phyloP scores from a whole-genome alignment of 2,113 vertebrate species.

The Danio rerio region DNA sequence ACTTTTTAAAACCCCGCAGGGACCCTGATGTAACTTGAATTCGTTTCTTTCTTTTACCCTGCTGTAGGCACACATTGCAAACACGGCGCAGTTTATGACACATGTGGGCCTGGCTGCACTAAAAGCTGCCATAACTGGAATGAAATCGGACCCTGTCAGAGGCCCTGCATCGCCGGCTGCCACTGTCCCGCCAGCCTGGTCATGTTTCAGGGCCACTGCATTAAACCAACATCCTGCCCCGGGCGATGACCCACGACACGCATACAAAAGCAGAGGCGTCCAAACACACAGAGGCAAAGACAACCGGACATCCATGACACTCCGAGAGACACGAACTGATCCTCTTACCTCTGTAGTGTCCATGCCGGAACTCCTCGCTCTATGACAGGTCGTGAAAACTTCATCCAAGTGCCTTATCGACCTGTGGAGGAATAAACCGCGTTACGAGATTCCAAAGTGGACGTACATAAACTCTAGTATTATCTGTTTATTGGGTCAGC shows the following conservation, averaged over 20 bases:
- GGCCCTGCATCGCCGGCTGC: conserved; percentile 92
- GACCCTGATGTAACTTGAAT: too few species aligned
- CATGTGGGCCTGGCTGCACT: conserved; percentile 93
- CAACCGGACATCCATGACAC: conserved; percentile 51
- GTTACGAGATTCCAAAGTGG: neutral
- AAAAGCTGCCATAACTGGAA: conserved; percentile 99
- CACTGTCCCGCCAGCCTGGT: conserved; percentile 95
- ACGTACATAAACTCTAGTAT: neutral
- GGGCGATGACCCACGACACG: conserved; percentile 85
- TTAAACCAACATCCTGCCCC: conserved; percentile 92
- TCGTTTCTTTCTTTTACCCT: neutral
- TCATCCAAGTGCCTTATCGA: neutral
- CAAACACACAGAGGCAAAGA: conserved; percentile 44
- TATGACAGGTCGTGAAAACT: neutral
- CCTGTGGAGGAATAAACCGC: neutral
- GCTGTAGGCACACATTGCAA: conserved; percentile 89
- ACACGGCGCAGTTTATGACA: conserved; percentile 92
- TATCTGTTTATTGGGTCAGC: neutral
- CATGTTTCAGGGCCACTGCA: conserved; percentile 90
- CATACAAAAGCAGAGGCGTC: conserved; percentile 54
- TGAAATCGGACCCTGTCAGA: conserved; percentile 90
- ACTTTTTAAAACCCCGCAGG: too few species aligned
- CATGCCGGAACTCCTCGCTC: too few species aligned
- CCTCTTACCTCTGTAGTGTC: too few species aligned
- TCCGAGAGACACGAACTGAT: neutral